These are phyloP conservation scores for Bombus fervidus DNA, from an alignment of 1,140 invertebrate genomes.

Conservation along the genomic window DNA sequence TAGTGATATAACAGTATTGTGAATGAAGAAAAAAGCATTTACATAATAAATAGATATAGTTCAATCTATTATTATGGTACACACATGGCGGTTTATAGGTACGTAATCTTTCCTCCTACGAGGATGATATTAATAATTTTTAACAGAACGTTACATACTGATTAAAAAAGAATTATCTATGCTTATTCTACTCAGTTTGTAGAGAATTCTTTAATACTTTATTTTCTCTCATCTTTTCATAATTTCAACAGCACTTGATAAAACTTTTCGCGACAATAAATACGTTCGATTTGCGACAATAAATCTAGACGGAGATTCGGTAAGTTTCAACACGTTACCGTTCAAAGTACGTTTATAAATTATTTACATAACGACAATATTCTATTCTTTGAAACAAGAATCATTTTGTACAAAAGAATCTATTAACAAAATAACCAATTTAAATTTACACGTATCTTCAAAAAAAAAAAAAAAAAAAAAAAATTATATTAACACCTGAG, in stretches of 20 bases:
- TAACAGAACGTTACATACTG: neutral
- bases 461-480: neutral
- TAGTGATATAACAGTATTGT: conserved; percentile 3
- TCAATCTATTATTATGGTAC: conserved; percentile 40
- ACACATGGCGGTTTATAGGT: conserved; percentile 37
- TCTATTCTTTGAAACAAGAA: conserved; percentile 14
- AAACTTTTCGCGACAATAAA: neutral
- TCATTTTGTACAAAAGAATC: conserved; percentile 26
- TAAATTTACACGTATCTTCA: neutral
- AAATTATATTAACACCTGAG: conserved; percentile 34
- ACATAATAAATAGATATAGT: conserved; percentile 60
- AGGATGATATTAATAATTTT: neutral
- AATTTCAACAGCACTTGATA: neutral
- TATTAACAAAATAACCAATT: conserved; percentile 1
- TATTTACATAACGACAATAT: conserved; percentile 29
- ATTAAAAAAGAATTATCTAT: neutral
- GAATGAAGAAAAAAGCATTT: conserved; percentile 26
- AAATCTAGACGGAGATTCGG: neutral
- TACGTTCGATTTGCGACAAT: neutral
- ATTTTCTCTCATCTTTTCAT: neutral
- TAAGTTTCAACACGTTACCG: neutral
- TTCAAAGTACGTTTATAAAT: neutral
- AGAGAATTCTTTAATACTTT: neutral
- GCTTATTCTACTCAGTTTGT: neutral
- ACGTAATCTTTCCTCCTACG: conserved; percentile 1